phyloP scores from a whole-genome alignment of 2,797 vertebrate genomes.

The Oryzias dopingdopingensis region DNA sequence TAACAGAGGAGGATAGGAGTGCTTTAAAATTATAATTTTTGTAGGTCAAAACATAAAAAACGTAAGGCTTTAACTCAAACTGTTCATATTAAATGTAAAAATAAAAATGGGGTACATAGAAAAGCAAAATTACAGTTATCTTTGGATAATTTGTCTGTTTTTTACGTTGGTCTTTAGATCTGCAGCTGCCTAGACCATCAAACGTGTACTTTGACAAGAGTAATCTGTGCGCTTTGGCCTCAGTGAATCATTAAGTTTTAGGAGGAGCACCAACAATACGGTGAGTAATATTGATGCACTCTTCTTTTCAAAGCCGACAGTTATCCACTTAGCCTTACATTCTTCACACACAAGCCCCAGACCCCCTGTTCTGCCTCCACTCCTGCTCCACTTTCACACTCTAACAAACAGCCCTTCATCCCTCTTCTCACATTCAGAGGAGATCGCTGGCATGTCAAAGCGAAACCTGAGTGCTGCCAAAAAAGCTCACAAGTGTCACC shows the following conservation, averaged over 20 bases:
- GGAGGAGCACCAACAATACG: constrained; percentile 4
- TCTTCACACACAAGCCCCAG: constrained; percentile 46
- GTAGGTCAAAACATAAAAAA: too few species aligned
- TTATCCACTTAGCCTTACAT: constrained; percentile 33
- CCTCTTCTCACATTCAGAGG: constrained; percentile 46
- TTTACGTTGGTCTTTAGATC: too few species aligned
- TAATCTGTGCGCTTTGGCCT: too few species aligned
- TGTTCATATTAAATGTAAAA: too few species aligned
- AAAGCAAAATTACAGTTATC: too few species aligned
- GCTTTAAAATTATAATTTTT: too few species aligned
- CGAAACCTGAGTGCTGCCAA: constrained; percentile 52
- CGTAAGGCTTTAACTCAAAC: too few species aligned
- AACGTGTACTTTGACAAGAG: too few species aligned
- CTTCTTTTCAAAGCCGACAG: constrained; percentile 16
- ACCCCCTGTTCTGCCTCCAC: constrained; percentile 36
- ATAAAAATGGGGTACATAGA: too few species aligned
- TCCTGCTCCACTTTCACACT: constrained; percentile 56
- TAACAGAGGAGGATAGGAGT: too few species aligned
- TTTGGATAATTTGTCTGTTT: too few species aligned
- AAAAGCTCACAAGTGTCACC: constrained; percentile 58
- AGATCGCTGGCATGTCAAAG: constrained; percentile 68
- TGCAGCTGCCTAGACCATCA: too few species aligned
- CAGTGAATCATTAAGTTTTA: constrained; percentile 27
- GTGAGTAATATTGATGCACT: constrained; percentile 14
- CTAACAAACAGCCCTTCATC: constrained; percentile 73